Conservation (phyloP, 2,888 invertebrate genomes). For the Halictus quadricinctus region DNA sequence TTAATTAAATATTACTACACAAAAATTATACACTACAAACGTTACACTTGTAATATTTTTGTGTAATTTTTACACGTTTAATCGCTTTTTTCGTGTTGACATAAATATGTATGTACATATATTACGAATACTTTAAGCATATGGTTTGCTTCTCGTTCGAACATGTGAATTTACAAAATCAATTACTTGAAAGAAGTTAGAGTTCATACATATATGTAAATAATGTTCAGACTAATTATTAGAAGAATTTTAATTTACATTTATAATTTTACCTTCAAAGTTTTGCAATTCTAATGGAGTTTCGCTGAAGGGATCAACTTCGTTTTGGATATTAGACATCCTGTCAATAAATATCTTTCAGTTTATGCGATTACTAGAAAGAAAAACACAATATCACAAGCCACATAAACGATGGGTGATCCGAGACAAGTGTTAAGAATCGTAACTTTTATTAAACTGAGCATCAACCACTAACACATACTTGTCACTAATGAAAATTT, state of each 20-base stretch:
- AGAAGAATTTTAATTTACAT: not conserved
- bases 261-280: conserved; percentile 71
- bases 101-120: not conserved
- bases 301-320: conserved; percentile 79
- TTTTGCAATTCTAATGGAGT: conserved; percentile 73
- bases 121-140: conserved; percentile 17
- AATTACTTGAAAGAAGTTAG: not conserved
- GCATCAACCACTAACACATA: conserved; percentile 6
- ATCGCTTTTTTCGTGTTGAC: not conserved
- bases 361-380: conserved; percentile 4
- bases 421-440: not conserved
- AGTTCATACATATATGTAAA: conserved; percentile 1
- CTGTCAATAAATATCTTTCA: conserved; percentile 39
- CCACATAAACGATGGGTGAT: conserved; percentile 11
- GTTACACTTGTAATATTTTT: not conserved
- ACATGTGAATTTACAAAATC: not conserved
- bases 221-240: not conserved
- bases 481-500: conserved; percentile 24
- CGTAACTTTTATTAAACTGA: not conserved
- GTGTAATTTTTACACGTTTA: conserved; percentile 20
- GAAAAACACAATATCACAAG: conserved; percentile 1
- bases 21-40: not conserved
- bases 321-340: conserved; percentile 72
- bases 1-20: not conserved
- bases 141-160: not conserved